Conservation (phyloP, 2,888 invertebrate genomes). For the Lycophotia porphyrea region DNA sequence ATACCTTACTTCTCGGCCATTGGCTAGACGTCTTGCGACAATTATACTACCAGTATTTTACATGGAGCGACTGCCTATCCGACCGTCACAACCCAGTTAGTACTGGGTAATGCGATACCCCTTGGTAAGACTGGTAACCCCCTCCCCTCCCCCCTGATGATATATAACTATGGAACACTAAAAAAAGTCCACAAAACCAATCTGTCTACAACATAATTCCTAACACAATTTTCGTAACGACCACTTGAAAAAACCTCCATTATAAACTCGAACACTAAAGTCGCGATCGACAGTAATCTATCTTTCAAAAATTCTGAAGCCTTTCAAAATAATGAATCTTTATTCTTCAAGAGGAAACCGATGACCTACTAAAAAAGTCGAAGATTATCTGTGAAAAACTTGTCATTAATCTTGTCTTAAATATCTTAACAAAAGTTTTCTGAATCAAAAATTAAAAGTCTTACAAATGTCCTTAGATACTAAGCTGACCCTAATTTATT, state of each 20-base stretch:
- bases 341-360: constrained; percentile 5
- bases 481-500: constrained; percentile 11
- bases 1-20: background rate
- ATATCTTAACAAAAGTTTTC: background rate
- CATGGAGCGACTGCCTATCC: too few relatives aligned
- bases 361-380: constrained; percentile 4
- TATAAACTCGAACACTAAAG: background rate
- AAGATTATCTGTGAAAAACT: background rate
- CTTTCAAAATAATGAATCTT: constrained; percentile 11
- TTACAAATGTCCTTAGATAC: background rate
- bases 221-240: background rate
- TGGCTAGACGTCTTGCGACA: background rate
- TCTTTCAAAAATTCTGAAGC: background rate
- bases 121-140: too few relatives aligned
- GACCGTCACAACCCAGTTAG: too few relatives aligned
- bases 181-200: background rate
- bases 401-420: constrained; percentile 32
- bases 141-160: too few relatives aligned
- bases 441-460: constrained; percentile 19
- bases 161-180: background rate
- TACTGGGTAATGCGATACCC: too few relatives aligned
- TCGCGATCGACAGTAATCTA: background rate
- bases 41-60: too few relatives aligned
- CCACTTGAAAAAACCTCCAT: background rate
- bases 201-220: background rate